Evolutionary conservation across 1,140 invertebrate genomes (phyloP), one percentile per base, ranked within the genome.

Genomic region (Zaprionus africanus): DNA sequence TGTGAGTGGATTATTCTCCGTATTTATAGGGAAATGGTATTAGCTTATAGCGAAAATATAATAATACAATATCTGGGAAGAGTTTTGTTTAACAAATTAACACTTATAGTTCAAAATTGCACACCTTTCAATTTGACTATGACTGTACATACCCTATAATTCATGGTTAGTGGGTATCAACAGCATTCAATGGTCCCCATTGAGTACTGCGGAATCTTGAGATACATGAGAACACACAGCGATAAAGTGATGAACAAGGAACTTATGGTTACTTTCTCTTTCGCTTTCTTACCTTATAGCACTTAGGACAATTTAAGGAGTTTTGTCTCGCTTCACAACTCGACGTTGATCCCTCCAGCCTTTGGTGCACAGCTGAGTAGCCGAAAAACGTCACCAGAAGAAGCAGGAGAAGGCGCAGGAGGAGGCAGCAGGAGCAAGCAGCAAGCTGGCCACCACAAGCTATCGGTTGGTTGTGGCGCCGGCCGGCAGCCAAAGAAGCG

Each of bases 401-500:
- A 36, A 31, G 31, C 26, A 31, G 15, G 26, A 61, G 46, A 24
- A 66, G 24, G 12, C 51, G 13, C 36, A 19, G n/a, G 13, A 4
- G 9, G 53, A 41, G 22, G 43, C n/a, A 65, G 24, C 46, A 41
- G n/a, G n/a, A 43, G 49, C 15, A 73, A 24, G 43, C 31, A 66
- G 63, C 71, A 81, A 78, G 76, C 81, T 88, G 84, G 84, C 84
- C 38, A 91, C 85, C 66, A 90, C 82, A 90, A 90, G 86, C 79
- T 90, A 87, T 82, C 82, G 87, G 51, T 64, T 90, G 67, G 82
- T 90, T 64, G 77, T 90, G 53, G 87, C 86, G 67, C 74, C 82
- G 63, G 79, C 82, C 68, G 77, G 76, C 65, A 82, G 82, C 68
- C 83, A 90, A 43, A 68, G 79, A 12, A 62, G 71, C 19, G 62